Evolutionary conservation across 2,113 vertebrate species (phyloP), one percentile per base, ranked within the genome.

Genomic region (Urocolius indicus): DNA sequence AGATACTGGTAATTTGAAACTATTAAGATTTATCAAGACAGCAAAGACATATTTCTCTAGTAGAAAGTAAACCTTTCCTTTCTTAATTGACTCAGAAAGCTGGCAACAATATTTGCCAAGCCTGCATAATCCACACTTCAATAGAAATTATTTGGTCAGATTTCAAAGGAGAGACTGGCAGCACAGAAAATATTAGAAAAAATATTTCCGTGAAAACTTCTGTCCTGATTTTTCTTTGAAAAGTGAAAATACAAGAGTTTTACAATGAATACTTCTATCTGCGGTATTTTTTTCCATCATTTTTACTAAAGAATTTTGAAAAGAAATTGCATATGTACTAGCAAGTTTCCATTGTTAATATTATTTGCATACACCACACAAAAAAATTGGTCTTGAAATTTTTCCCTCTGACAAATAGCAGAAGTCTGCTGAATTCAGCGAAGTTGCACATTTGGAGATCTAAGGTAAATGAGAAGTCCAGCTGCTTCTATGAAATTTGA

Each of bases 401-500:
- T 88, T 65, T 93, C 49, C 14, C 5, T 88, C 26, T 67, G 63
- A 59, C 63, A 90, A 16, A 59, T 62, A 55, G 5, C 32, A n/a
- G 65, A 88, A 67, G 1, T 80, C 32, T 88, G 57, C 51, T 94
- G 72, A 86, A 73, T 54, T 67, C 68, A 67, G 20, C 59, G 61
- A 90, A 90, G 72, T 5, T 84, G 46, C 82, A 61, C 65, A 77
- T 72, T 32, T 90, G 82, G 79, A 85, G 46, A 58, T 51, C 10
- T 22, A 65, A 92, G 43, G 75, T 62, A 90, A 94, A 94, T 85
- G 30, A 86, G 83, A 73, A 93, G 76, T 57, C 59, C 76, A 92
- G 43, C 63, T 77, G 68, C 61, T 92, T 83, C 59, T 69, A 9
- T 51, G 34, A 83, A 74, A 80, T 80, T 83, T 77, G 46, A 77